phyloP scores from a whole-genome alignment of 2,797 vertebrate genomes.

The Platyrinchus mystaceus region DNA sequence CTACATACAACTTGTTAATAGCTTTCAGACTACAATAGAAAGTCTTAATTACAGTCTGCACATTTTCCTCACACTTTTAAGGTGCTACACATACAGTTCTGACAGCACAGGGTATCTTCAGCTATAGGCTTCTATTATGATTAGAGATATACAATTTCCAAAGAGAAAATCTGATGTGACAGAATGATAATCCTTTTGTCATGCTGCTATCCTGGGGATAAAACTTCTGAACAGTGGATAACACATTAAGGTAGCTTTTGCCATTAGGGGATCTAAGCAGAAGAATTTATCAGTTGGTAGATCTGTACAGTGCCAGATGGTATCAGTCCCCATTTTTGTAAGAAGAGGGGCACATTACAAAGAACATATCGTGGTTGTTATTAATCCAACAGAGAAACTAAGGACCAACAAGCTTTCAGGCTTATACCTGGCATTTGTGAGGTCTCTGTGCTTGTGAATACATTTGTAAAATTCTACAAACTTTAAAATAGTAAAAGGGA shows the following conservation, averaged over 20 bases:
- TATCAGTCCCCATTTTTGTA: neutral
- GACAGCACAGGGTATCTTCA: neutral
- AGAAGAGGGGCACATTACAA: neutral
- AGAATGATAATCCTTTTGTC: neutral
- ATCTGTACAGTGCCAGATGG: neutral
- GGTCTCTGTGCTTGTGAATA: neutral
- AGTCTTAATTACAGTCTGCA: neutral
- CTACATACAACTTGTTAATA: neutral
- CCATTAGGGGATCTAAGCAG: neutral
- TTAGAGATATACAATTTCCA: neutral
- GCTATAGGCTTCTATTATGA: neutral
- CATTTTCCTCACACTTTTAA: neutral
- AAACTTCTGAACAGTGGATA: neutral
- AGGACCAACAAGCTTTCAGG: neutral
- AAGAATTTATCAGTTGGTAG: neutral
- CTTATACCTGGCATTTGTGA: neutral
- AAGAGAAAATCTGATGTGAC: neutral
- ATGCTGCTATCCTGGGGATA: neutral
- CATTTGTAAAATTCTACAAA: neutral
- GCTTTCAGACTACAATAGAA: neutral
- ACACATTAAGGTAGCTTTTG: neutral
- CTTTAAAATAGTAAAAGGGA: neutral
- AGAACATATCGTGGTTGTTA: fast-evolving
- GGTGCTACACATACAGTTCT: neutral
- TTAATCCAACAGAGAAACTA: neutral